A percentile compares a stretch with the other conserved stretches of the same genome.
phyloP scores from a whole-genome alignment of 2,113 vertebrate genomes.

The Epinephelus lanceolatus region DNA sequence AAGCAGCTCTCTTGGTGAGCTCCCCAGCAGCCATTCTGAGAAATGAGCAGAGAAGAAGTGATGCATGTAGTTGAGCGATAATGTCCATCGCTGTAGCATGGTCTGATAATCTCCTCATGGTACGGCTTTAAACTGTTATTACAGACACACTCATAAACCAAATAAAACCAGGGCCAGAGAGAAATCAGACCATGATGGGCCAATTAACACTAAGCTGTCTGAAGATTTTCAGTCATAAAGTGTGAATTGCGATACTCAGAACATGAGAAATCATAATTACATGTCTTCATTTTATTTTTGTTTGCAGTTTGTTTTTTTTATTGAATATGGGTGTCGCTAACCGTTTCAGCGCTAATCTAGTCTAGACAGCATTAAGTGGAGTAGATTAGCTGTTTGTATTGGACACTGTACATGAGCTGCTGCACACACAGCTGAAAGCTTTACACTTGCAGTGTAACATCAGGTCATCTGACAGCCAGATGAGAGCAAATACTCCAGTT shows the following conservation, averaged over 20 bases:
- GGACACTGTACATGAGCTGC: constrained; percentile 13
- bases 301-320: constrained; percentile 32
- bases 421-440: constrained; percentile 16
- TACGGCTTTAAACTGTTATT: constrained; percentile 77
- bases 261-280: constrained; percentile 49
- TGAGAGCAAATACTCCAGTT: constrained; percentile 31
- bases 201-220: constrained; percentile 74
- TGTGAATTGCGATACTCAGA: constrained; percentile 23
- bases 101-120: constrained; percentile 79
- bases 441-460: constrained; percentile 2
- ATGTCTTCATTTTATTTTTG: constrained; percentile 50
- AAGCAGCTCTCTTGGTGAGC: constrained; percentile 66
- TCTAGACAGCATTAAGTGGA: constrained; percentile 57
- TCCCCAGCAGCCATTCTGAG: constrained; percentile 75
- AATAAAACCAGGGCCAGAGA: constrained; percentile 73
- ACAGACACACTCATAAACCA: constrained; percentile 70
- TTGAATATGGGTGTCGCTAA: constrained; percentile 27
- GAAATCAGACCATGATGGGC: constrained; percentile 71
- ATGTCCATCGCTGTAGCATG: constrained; percentile 73
- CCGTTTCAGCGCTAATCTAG: constrained; percentile 50
- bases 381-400: constrained; percentile 50
- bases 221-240: constrained; percentile 61
- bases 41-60: constrained; percentile 72
- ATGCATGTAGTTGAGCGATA: constrained; percentile 80
- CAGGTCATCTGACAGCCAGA: constrained; percentile 20